phyloP scores from a whole-genome alignment of 2,113 vertebrate species.

The Sturnus vulgaris region DNA sequence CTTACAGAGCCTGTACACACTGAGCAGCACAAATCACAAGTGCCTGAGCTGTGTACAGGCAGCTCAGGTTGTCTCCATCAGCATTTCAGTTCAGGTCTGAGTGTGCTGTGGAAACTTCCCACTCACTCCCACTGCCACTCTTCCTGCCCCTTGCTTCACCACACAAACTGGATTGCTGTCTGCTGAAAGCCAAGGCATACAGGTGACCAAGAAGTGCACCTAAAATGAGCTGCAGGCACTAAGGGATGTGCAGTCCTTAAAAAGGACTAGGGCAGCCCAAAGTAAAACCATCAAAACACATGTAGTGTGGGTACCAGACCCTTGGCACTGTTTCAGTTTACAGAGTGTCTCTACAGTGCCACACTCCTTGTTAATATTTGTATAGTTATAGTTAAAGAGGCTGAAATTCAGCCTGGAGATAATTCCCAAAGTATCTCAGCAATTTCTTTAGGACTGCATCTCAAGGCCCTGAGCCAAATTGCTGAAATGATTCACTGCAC shows the following conservation, averaged over 20 bases:
- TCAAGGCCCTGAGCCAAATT: not conserved
- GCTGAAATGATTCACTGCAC: not conserved
- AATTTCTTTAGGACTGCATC: not conserved
- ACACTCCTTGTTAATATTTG: not conserved
- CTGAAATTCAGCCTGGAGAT: not conserved
- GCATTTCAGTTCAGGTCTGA: not conserved
- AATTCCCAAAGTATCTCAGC: not conserved
- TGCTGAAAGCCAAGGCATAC: not conserved
- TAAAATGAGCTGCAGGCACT: not conserved
- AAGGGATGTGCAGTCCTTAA: not conserved
- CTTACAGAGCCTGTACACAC: not conserved
- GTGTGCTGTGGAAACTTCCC: not conserved
- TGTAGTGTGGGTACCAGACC: not conserved
- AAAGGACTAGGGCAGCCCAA: not conserved
- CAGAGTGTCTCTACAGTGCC: not conserved
- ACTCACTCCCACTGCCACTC: not conserved
- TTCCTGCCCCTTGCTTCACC: not conserved
- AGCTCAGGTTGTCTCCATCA: not conserved
- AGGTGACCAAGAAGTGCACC: not conserved
- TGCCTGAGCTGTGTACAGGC: not conserved
- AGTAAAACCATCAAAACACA: rapidly evolving
- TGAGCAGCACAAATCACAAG: not conserved
- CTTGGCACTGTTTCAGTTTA: not conserved
- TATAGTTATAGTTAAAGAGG: not conserved
- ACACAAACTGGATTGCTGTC: not conserved